Evolutionary conservation across 2,797 vertebrate genomes (phyloP), one percentile per base, ranked within the genome.

Genomic region (Enteromius fasciolatus): DNA sequence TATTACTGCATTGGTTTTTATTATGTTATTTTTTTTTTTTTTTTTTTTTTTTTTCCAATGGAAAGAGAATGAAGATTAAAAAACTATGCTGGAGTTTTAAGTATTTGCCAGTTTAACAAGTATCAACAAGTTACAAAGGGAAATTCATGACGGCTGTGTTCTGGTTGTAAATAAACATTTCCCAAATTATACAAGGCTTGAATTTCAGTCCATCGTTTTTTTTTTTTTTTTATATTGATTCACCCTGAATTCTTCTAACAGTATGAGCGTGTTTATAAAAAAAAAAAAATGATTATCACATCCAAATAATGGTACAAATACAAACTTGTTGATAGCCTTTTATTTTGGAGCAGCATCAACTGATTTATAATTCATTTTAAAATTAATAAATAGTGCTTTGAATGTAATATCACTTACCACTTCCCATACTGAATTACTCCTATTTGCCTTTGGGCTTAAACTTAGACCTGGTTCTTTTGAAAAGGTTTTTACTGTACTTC

Each of bases 401-500:
- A 39, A 12, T 73, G 3, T n/a, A 33, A 73, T 52, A 73, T 23
- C 4, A 57, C 50, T 15, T 23, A 39, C 31, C 50, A 23, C 12
- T 75, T 64, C 25, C 25, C 25, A 3, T 48, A 14, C 11, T n/a
- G 25, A 48, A 48, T 64, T 48, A 63, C 46, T 78, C 76, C 23
- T 0, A 1, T 28, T 78, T 78, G 46, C 63, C 61, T 67, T 23
- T 5, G 25, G 75, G 41, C 75, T 64, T 31, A 31, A 63, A 8
- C 57, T 3, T 64, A 64, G 28, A 77, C 23, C 75, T 77, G 41
- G n/a, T 77, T 77, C 46, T 52, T 52, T 8, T 23, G 63, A 66
- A 78, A 66, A 23, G 28, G 46, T 39, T 18, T 23, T 1, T 28
- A 36, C 50, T 23, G 2, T 28, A 36, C 50, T 80, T 80, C 77